Evolutionary conservation across 2,797 vertebrate genomes (phyloP), one percentile per base, ranked within the genome.

Genomic region (Mergus octosetaceus): DNA sequence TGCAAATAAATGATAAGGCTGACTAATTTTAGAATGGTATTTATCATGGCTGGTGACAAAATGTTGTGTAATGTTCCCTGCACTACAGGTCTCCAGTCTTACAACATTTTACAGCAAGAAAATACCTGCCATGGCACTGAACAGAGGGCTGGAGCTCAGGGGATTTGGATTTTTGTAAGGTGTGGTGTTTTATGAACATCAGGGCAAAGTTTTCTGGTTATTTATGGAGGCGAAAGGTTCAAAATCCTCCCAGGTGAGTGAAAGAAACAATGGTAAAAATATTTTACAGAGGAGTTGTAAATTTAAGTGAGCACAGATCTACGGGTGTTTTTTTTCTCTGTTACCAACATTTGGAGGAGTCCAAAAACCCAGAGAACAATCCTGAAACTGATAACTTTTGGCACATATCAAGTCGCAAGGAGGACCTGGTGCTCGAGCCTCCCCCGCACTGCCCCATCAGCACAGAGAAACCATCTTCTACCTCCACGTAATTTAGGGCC

Each of bases 11-110:
- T 38, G 47, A 62, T 79, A 91, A 66, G 0, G 0, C 28, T 14
- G 51, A 28, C 65, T 93, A 87, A 94, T 80, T 93, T 94, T 87
- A 83, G 87, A 83, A 77, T 10, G 53, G 85, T 71, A 77, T 77
- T 91, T 47, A 53, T 38, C 60, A 28, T 9, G 41, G 9, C n/a
- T 34, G 36, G 14, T 68, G 69, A 60, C 69, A 70, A 77, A 87
- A 53, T 17, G 75, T 79, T 57, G 36, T 6, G n/a, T 11, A 64
- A 91, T 11, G 2, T 28, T 94, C 34, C 36, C 47, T 11, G 7
- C 32, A 13, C 43, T 12, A 19, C 53, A n/a, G 38, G 30, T 56
- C 70, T 56, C 28, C 21, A 24, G 19, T 19, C 49, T 74, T 43
- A 36, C 15, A 5, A 10, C 64, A 73, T 27, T 56, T 85, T 19